Base-by-base conservation (phyloP, 2,888 invertebrate genomes). In the Tanypteryx hageni region DNA sequence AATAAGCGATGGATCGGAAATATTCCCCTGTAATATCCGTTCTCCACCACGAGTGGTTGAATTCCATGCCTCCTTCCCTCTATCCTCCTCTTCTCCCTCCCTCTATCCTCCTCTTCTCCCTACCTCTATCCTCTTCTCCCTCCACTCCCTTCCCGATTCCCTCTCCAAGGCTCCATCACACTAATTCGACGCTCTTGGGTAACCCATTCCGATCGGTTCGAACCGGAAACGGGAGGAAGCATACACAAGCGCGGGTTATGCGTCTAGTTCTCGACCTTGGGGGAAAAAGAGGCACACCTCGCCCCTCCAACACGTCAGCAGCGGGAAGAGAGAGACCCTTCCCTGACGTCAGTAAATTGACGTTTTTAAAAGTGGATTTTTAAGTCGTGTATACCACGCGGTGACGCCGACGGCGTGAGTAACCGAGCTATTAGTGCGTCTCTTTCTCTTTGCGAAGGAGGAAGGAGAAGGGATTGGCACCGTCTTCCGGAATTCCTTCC, bases 171-270 rank as follows among this genome's bases (percentile, higher is more conserved):
- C 27, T 22, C 22, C 76, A 27, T 27, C 22, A 76, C 76, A 76
- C 76, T 76, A 76, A 76, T 76, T 76, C 76, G 27, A 76, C 27
- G 76, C 22, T 76, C 76, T 76, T 27, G 27, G 76, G 76, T 44
- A 14, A 13, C 76, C 27, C 76, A 27, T 76, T 76, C 27, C 27
- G 76, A 76, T 76, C 76, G 18, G 27, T 27, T 76, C 76, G 22
- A 16, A 76, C 76, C 76, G 76, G 76, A 76, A 76, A 76, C 76
- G 16, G 11, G 44, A 44, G 27, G 76, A 16, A 27, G 76, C 76
- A 76, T n/a, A 76, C 76, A 11, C 4, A 68, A 22, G 18, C 68
- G n/a, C 68, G 68, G 13, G 27, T 27, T 10, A 44, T 44, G 22
- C 76, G 76, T 76, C 76, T 76, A 22, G 22, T 27, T 22, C 76